Percentiles rank a stretch among this genome's conserved stretches.
These are phyloP conservation scores for Carcharodon carcharias DNA, from an alignment of 2,797 vertebrate species.

Conservation along the genomic window DNA sequence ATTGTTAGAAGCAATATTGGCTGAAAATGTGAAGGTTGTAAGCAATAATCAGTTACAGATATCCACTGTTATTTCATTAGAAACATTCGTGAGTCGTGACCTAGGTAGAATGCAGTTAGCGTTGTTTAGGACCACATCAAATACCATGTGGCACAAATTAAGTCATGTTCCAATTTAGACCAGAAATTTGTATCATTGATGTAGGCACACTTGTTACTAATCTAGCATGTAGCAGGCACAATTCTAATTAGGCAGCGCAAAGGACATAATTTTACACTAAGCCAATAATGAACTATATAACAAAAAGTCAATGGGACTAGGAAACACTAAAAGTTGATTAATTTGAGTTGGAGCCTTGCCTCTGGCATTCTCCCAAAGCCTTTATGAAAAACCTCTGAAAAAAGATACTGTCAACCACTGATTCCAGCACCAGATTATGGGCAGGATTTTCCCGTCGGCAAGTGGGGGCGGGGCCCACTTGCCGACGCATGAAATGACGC, in stretches of 20 bases:
- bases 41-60: conserved; percentile 16
- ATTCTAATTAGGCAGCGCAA: neutral
- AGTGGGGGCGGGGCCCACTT: too few species aligned
- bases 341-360: conserved; percentile 13
- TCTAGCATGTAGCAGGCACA: neutral
- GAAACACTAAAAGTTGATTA: conserved; percentile 7
- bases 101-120: neutral
- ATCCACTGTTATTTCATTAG: neutral
- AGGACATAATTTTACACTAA: neutral
- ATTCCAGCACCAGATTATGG: neutral
- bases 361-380: neutral
- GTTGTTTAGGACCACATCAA: conserved; percentile 16
- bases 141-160: conserved; percentile 27
- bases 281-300: neutral
- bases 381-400: neutral
- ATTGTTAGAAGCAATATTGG: conserved; percentile 8
- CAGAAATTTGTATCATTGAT: neutral
- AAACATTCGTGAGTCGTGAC: conserved; percentile 2
- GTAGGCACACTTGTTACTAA: neutral
- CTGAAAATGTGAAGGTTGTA: neutral
- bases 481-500: too few species aligned
- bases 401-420: neutral
- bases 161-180: neutral
- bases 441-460: too few species aligned
- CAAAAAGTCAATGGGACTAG: neutral